Percentiles rank a stretch among this genome's conserved stretches.
Evolutionary conservation across 2,888 invertebrate species (phyloP).

Genomic region (Sphaeridia pumilis): DNA sequence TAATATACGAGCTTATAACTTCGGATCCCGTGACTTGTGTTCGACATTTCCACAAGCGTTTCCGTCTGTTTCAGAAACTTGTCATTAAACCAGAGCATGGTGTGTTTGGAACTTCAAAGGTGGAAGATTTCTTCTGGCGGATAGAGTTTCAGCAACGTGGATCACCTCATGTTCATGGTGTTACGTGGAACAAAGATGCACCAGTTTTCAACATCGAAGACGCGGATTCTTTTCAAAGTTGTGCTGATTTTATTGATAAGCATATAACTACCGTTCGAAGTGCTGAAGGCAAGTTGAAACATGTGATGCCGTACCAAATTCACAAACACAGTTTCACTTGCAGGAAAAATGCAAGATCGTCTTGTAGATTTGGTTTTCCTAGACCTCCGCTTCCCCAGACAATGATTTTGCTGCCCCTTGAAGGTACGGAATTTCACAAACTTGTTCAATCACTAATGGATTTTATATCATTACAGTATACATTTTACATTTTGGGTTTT

Average conservation of each 20-base stretch:
- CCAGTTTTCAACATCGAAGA: slow-evolving; percentile 11
- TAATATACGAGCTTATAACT: slow-evolving; percentile 2
- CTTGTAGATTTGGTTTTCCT: slow-evolving; percentile 7
- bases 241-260: slow-evolving; percentile 14
- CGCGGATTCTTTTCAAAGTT: neutral
- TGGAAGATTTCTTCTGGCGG: slow-evolving; percentile 10
- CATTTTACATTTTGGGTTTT: neutral
- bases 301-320: slow-evolving; percentile 8
- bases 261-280: slow-evolving; percentile 9
- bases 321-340: slow-evolving; percentile 17
- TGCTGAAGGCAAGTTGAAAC: neutral
- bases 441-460: too few relatives aligned
- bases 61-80: neutral
- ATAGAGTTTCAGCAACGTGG: slow-evolving; percentile 15
- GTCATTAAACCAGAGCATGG: slow-evolving; percentile 7
- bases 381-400: neutral
- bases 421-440: too few relatives aligned
- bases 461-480: neutral
- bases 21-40: slow-evolving; percentile 8
- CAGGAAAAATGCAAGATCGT: neutral
- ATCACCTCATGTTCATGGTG: slow-evolving; percentile 14
- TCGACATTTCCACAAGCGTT: slow-evolving; percentile 14
- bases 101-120: slow-evolving; percentile 1
- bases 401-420: neutral
- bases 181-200: slow-evolving; percentile 16